phyloP scores from a whole-genome alignment of 2,113 vertebrate genomes.

The Thymallus thymallus region DNA sequence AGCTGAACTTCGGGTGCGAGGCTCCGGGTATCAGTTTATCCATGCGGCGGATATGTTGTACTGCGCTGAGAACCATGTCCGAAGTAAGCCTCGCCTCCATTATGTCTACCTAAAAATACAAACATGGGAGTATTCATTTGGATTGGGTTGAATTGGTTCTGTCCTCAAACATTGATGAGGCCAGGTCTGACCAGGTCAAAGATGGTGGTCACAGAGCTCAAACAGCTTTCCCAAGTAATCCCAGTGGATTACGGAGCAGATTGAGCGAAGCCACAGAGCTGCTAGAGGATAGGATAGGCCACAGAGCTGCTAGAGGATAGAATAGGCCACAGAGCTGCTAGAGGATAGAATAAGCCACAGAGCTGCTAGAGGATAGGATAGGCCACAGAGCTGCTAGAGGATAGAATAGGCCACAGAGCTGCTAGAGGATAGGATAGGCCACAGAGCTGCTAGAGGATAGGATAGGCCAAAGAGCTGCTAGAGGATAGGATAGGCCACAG shows the following conservation, averaged over 20 bases:
- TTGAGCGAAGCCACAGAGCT: conserved; percentile 58
- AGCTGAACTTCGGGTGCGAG: conserved; percentile 68
- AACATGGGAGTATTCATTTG: background rate
- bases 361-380: no score
- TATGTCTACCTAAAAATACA: background rate
- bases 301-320: no score
- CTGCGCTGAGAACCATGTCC: conserved; percentile 74
- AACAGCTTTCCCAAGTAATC: conserved; percentile 60
- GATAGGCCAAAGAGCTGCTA: no score
- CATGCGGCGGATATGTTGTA: conserved; percentile 75
- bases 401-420: no score
- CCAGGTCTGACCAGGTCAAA: conserved; percentile 24
- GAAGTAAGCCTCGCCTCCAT: conserved; percentile 59
- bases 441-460: no score
- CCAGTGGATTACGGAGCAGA: conserved; percentile 63
- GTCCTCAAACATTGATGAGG: conserved; percentile 19
- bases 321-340: no score
- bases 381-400: no score
- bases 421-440: no score
- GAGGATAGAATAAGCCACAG: no score
- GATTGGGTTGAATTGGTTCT: background rate
- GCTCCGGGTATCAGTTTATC: conserved; percentile 76
- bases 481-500: no score
- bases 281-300: conserved; percentile 30
- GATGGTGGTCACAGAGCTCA: conserved; percentile 49